phyloP scores from a whole-genome alignment of 2,797 vertebrate genomes.

The Scolopax rusticola region DNA sequence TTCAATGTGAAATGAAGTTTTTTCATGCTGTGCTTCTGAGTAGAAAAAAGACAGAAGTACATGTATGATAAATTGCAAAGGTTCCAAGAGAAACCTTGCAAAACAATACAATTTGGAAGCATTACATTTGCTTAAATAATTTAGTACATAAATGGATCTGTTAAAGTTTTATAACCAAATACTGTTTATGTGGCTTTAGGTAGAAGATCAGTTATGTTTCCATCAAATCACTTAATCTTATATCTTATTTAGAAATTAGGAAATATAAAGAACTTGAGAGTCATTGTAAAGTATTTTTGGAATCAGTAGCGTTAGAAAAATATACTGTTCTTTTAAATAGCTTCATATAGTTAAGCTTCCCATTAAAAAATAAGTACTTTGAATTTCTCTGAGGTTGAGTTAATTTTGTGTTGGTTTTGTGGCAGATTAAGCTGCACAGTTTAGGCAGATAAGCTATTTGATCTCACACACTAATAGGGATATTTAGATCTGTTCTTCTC shows the following conservation, averaged over 20 bases:
- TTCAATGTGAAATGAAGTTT: slow-evolving; percentile 92
- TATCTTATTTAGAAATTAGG: slow-evolving; percentile 68
- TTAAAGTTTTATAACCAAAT: slow-evolving; percentile 92
- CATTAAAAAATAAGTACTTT: background rate
- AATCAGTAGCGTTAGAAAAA: slow-evolving; percentile 28
- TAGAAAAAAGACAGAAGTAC: slow-evolving; percentile 87
- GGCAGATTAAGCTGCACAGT: background rate
- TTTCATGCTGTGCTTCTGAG: slow-evolving; percentile 91
- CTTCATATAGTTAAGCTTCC: slow-evolving; percentile 25
- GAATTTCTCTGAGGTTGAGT: slow-evolving; percentile 5
- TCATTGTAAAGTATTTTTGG: slow-evolving; percentile 42
- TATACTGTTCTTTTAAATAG: slow-evolving; percentile 34
- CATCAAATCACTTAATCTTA: slow-evolving; percentile 66
- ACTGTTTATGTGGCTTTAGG: slow-evolving; percentile 76
- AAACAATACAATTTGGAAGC: slow-evolving; percentile 86
- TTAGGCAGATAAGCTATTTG: background rate
- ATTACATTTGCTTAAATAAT: slow-evolving; percentile 91
- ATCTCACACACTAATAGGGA: background rate
- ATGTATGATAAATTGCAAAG: slow-evolving; percentile 88
- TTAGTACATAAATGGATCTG: slow-evolving; percentile 82
- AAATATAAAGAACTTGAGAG: slow-evolving; percentile 36
- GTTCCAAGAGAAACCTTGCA: slow-evolving; percentile 82
- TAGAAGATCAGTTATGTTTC: slow-evolving; percentile 67
- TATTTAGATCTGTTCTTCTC: background rate
- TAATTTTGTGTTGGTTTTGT: background rate